Conservation (phyloP, 2,888 invertebrate species). For the Eustalomyia histrio region DNA sequence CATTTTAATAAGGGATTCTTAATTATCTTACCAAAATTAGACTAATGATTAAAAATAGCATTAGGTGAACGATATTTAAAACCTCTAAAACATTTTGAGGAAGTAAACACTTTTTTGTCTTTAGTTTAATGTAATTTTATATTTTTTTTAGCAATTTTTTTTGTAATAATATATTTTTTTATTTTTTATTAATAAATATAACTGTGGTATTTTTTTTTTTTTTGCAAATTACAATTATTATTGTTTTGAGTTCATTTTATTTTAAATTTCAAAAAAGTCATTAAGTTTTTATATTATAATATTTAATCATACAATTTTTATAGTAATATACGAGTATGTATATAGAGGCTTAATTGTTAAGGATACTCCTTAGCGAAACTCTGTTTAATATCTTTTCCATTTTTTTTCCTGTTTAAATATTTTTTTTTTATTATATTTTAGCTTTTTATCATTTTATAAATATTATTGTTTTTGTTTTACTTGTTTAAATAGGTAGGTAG, state of each 20-base stretch:
- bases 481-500: constrained; percentile 63
- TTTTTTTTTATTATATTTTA: constrained; percentile 51
- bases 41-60: too few relatives aligned
- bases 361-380: constrained; percentile 64
- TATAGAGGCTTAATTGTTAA: constrained; percentile 61
- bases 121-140: constrained; percentile 36
- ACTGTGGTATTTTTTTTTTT: constrained; percentile 51
- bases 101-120: too few relatives aligned
- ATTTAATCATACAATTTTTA: constrained; percentile 48
- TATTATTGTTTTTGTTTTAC: constrained; percentile 66
- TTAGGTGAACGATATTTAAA: too few relatives aligned
- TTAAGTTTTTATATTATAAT: constrained; percentile 14
- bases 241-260: constrained; percentile 64
- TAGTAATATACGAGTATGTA: constrained; percentile 61
- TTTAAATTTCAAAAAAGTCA: constrained; percentile 55
- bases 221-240: constrained; percentile 64
- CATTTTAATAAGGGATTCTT: too few relatives aligned
- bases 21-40: too few relatives aligned
- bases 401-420: background rate
- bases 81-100: too few relatives aligned
- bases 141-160: constrained; percentile 32
- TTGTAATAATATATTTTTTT: constrained; percentile 53
- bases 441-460: constrained; percentile 65
- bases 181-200: constrained; percentile 60
- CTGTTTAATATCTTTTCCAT: constrained; percentile 62